These are phyloP conservation scores for Exephanes ischioxanthus DNA, from an alignment of 2,888 invertebrate species.

Conservation along the genomic window DNA sequence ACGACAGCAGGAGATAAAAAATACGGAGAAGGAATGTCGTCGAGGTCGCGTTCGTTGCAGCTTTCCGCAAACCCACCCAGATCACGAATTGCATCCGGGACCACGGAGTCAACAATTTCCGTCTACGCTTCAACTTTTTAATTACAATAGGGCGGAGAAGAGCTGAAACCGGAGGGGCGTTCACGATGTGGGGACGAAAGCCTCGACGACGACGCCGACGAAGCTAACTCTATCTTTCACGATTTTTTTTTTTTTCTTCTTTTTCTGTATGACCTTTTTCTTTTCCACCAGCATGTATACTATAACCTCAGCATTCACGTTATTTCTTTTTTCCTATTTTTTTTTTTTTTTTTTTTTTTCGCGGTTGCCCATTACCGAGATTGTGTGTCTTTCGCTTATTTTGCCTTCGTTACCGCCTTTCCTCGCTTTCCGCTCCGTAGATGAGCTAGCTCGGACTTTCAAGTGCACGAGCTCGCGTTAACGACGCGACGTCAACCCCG, in stretches of 20 bases:
- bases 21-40: slow-evolving; percentile 43
- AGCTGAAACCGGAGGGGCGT: slow-evolving; percentile 43
- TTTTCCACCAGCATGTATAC: slow-evolving; percentile 9
- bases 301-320: slow-evolving; percentile 31
- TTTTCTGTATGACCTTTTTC: slow-evolving; percentile 13
- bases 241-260: slow-evolving; percentile 24
- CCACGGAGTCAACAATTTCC: slow-evolving; percentile 68
- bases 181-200: slow-evolving; percentile 30
- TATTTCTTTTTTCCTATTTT: slow-evolving; percentile 40
- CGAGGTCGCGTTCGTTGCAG: slow-evolving; percentile 23
- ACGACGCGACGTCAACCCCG: slow-evolving; percentile 38
- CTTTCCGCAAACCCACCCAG: slow-evolving; percentile 32
- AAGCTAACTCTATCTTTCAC: slow-evolving; percentile 22
- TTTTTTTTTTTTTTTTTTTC: not conserved
- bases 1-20: slow-evolving; percentile 8
- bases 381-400: slow-evolving; percentile 61
- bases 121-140: slow-evolving; percentile 71
- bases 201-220: slow-evolving; percentile 48
- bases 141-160: slow-evolving; percentile 66
- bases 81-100: slow-evolving; percentile 66
- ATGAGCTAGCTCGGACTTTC: slow-evolving; percentile 48
- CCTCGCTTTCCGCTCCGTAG: slow-evolving; percentile 36
- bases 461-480: slow-evolving; percentile 54
- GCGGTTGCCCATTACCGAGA: slow-evolving; percentile 56
- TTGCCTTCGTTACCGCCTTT: slow-evolving; percentile 60